Percentiles rank a stretch among this genome's conserved stretches.
Conservation (phyloP, 2,113 vertebrate genomes). For the Poicephalus meyeri region DNA sequence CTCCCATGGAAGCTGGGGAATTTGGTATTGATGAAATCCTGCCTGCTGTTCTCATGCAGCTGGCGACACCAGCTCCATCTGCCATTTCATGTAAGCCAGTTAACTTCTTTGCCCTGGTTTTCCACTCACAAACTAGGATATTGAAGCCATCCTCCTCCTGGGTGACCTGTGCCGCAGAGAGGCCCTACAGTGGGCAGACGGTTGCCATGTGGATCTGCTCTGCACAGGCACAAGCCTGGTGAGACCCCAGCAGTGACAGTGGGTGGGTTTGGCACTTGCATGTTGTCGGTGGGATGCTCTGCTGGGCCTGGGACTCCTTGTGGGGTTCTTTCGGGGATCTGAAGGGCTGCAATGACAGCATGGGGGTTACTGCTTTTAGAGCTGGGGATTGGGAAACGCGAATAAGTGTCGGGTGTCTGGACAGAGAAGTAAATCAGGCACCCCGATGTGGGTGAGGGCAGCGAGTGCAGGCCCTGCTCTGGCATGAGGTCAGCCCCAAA, state of each 20-base stretch:
- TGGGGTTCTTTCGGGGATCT: not conserved
- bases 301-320: not conserved
- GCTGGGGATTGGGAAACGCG: not conserved
- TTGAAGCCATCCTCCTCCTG: not conserved
- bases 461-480: not conserved
- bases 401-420: accelerated
- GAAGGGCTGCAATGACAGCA: too few species aligned
- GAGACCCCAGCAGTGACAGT: not conserved
- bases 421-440: not conserved
- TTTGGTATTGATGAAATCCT: not conserved
- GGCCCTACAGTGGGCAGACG: not conserved
- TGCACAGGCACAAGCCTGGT: not conserved
- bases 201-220: not conserved
- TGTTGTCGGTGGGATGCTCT: not conserved
- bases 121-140: not conserved
- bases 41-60: not conserved
- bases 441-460: not conserved
- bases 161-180: not conserved
- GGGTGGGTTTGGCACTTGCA: accelerated
- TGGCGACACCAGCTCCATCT: not conserved
- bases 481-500: accelerated
- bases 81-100: not conserved
- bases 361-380: not conserved
- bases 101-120: not conserved
- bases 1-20: conserved; percentile 1